Conservation (phyloP, 1,140 invertebrate species). For the Prorops nasuta region DNA sequence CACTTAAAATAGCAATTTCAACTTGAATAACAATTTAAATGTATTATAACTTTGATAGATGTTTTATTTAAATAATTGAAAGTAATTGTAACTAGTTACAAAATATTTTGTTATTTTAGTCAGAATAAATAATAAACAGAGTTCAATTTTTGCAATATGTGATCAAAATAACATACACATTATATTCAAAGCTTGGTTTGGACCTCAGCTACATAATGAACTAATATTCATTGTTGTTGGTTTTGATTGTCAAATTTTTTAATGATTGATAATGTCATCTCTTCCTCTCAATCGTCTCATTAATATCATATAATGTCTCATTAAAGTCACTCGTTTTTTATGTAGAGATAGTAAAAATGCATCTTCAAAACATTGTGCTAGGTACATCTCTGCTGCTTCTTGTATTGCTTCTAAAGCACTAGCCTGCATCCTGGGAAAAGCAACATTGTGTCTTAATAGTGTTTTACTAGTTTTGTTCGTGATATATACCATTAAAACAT, state of each 20-base stretch:
- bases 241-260: constrained; percentile 45
- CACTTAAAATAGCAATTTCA: too few relatives aligned
- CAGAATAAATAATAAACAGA: too few relatives aligned
- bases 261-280: constrained; percentile 43
- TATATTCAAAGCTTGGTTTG: not conserved
- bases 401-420: constrained; percentile 62
- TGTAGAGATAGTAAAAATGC: constrained; percentile 69
- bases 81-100: too few relatives aligned
- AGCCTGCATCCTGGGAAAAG: constrained; percentile 54
- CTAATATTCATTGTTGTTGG: not conserved
- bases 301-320: constrained; percentile 64
- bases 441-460: not conserved
- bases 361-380: constrained; percentile 77
- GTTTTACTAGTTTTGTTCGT: too few relatives aligned
- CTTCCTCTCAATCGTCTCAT: constrained; percentile 47
- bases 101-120: not conserved
- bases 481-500: not conserved
- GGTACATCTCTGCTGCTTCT: constrained; percentile 72
- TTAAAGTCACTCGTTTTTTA: constrained; percentile 73
- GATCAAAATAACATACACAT: not conserved
- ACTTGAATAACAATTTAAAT: too few relatives aligned
- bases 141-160: too few relatives aligned
- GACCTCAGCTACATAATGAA: too few relatives aligned
- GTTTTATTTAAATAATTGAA: not conserved
- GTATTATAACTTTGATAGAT: not conserved